Base-by-base conservation (phyloP, 2,888 invertebrate species). In the Cantharis rustica region DNA sequence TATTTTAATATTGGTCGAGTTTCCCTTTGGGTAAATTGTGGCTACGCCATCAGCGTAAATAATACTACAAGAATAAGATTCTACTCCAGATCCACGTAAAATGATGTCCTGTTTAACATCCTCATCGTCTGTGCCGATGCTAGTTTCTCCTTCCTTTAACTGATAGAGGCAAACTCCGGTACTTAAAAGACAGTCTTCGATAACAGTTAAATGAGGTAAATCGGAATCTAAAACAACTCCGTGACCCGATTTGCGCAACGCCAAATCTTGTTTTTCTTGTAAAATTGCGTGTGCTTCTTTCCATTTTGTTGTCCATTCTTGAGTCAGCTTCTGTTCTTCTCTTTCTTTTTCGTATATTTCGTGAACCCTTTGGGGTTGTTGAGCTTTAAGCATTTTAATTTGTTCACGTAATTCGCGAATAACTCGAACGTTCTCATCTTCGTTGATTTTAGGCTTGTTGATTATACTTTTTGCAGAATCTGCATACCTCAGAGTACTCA, bases 271-370 rank as follows among this genome's bases (percentile, higher is more conserved):
- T 88, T 97, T 96, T 85, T 97, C 97, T 85, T 96, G 93, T 47
- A 96, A 88, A 82, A 96, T 96, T 82, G 94, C 94, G 86, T 96
- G 96, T 0, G 96, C 96, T 85, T 95, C 95, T 70, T 95, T 91
- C 97, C 97, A 97, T 86, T 97, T 97, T 86, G 96, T 96, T 11
- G 95, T 94, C 97, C 97, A 97, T 85, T 96, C 95, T 88, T 96
- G 96, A 0, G 96, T 97, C 76, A 97, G 83, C 80, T 87, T 87
- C 87, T 94, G 96, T 89, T 96, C 96, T 85, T 96, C 95, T 0
- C 96, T 96, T 87, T 97, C 96, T 85, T 96, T 97, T 85, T 96
- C 94, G 82, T 96, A 95, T 3, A 97, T 91, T 79, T 96, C 93
- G 16, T 91, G 91, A 0, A 93, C 81, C 31, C 85, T 75, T 71